Evolutionary conservation across 2,113 vertebrate species (phyloP), one percentile per base, ranked within the genome.

Genomic region (Balaeniceps rex): DNA sequence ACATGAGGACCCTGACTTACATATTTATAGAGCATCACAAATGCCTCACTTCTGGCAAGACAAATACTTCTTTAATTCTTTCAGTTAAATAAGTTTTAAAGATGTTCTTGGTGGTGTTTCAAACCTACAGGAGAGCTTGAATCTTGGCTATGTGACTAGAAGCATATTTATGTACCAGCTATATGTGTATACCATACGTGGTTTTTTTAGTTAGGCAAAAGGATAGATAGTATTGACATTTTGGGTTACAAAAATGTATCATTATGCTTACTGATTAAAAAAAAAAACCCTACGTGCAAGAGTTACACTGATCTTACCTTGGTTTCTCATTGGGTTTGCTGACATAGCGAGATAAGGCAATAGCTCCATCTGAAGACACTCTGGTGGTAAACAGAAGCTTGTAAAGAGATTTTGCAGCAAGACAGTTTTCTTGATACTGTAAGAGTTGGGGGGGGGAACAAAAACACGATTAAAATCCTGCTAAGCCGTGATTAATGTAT

Each of bases 271-370:
- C 40, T 46, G 33, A 29, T 23, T 23, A 52, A 36, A 44, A 38
- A 55, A 14, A 15, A 14, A 15, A 18, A 12, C n/a, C 25, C 24
- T 24, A 55, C n/a, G 5, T 42, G 17, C 16, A 63, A 49, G 11
- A 63, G 29, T 40, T 31, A n/a, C 36, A 34, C 65, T 47, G n/a
- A 52, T 49, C 16, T 90, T 98, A 99, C 99, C 98, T 98, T 98
- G 98, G 91, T 98, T 99, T 97, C 98, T 98, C 98, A 99, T 97
- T 40, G 98, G 98, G 84, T 98, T 98, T 94, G 97, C 98, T 65
- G 99, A 98, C 93, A 98, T 97, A 49, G 98, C 98, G 61, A 99
- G 97, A 90, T 98, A 99, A 11, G 99, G 99, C 93, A 99, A 97
- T 25, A 99, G 94, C 72, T 99, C 98, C 3, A 98, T 99, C 90